Percentiles rank a stretch among this genome's conserved stretches.
Conservation (phyloP, 2,113 vertebrate genomes). For the Boulengeromyrus knoepffleri region DNA sequence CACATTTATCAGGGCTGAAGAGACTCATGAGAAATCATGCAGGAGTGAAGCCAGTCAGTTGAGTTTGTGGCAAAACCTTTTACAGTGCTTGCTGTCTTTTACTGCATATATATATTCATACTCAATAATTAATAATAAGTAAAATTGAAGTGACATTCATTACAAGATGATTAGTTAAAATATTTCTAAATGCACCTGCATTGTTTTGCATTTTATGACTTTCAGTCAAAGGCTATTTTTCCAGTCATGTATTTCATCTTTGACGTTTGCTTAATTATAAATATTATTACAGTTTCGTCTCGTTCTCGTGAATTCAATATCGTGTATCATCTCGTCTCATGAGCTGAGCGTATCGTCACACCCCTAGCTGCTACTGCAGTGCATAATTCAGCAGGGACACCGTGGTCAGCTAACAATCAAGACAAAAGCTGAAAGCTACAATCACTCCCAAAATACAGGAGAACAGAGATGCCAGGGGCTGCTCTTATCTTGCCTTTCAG, state of each 20-base stretch:
- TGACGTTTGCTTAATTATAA: background rate
- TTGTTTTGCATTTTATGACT: background rate
- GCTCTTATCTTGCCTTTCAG: background rate
- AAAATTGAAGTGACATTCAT: too few relatives aligned
- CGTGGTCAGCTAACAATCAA: background rate
- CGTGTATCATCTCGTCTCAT: too few relatives aligned
- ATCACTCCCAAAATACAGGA: background rate
- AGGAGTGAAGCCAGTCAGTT: too few relatives aligned
- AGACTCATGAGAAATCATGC: too few relatives aligned
- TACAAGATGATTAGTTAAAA: background rate
- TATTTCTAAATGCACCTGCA: background rate
- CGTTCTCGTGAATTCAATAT: background rate
- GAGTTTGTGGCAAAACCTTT: too few relatives aligned
- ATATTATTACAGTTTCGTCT: background rate
- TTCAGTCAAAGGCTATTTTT: background rate
- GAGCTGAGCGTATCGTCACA: background rate
- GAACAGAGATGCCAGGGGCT: background rate
- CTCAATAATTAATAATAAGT: too few relatives aligned
- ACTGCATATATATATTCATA: too few relatives aligned
- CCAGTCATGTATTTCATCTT: background rate
- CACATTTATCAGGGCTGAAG: too few relatives aligned
- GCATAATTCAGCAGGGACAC: background rate
- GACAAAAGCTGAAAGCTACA: background rate
- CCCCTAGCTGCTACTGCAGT: background rate
- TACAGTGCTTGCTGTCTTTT: too few relatives aligned